Conservation (phyloP, 1,140 invertebrate species). For the Drosophila neocordata region DNA sequence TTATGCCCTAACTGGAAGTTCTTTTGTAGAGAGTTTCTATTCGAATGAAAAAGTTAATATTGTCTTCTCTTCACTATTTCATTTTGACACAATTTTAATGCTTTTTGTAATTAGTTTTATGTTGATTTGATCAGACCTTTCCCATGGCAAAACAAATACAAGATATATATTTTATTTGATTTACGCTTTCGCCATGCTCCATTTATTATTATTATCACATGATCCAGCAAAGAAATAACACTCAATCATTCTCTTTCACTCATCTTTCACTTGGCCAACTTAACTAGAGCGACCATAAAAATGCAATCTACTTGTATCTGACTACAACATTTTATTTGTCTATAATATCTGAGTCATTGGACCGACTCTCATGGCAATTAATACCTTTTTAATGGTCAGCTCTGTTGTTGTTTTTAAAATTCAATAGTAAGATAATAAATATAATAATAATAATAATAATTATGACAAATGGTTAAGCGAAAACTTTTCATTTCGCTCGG, state of each 20-base stretch:
- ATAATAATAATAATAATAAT: conserved; percentile 45
- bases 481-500: conserved; percentile 68
- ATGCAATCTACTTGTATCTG: conserved; percentile 29
- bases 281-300: conserved; percentile 57
- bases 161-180: conserved; percentile 18
- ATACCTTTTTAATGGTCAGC: conserved; percentile 54
- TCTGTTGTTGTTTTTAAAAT: conserved; percentile 37
- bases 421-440: conserved; percentile 53
- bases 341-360: conserved; percentile 1
- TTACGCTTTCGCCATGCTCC: conserved; percentile 57
- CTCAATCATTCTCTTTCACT: conserved; percentile 31
- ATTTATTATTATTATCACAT: conserved; percentile 47
- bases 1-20: too few relatives aligned
- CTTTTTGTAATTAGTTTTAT: not conserved
- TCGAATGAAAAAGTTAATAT: too few relatives aligned
- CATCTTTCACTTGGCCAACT: conserved; percentile 19
- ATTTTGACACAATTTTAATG: not conserved
- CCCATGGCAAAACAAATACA: conserved; percentile 19
- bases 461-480: conserved; percentile 70
- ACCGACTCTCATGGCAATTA: conserved; percentile 29
- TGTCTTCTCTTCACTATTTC: too few relatives aligned
- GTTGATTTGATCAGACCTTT: conserved; percentile 11
- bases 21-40: too few relatives aligned
- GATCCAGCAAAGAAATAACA: conserved; percentile 19
- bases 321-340: conserved; percentile 3